Evolutionary conservation across 53 echinoderm and acorn worm species (phyloP), one percentile per base, ranked within the genome.

Genomic region (Henricia sp.): DNA sequence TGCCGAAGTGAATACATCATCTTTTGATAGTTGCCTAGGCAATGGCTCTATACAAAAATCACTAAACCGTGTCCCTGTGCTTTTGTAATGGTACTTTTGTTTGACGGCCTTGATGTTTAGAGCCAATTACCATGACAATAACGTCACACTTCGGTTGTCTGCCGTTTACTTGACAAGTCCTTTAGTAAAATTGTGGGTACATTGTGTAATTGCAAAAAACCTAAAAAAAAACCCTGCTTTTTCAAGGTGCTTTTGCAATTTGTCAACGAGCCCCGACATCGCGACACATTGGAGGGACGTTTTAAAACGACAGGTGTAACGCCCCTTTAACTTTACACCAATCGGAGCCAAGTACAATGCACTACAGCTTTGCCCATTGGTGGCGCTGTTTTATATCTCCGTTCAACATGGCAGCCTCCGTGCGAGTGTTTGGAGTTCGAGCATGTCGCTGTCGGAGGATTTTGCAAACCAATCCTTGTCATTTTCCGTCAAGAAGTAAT

Each of bases 371-470:
- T 26, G 29, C 4, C 58, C 1, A 62, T 43, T 59, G 77, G 77
- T 77, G 77, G 77, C 80, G 80, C 80, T 80, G 34, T 50, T 63
- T 33, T 59, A 4, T 25, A 4, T 12, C 2, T 6, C 1, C n/a
- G 0, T 13, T 33, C 65, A 80, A 80, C 80, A 80, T 80, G 80
- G 64, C 80, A 43, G 63, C 80, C 20, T 64, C 80, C 65, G 35
- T 68, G 39, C 13, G 2, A 16, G 3, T 5, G 4, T 25, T 27
- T 3, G 29, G 70, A 19, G 30, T 44, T 62, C 64, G 78, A 27
- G 28, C 64, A n/a, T 34, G 46, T 64, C 65, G 50, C 14, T 34
- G 46, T 64, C 65, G 50, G 64, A 64, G 16, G 63, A 17, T 80
- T 38, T 64, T 64, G n/a, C 43, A 64, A 46, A 35, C 64, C 34